A percentile compares a stretch with the other conserved stretches of the same genome.
Evolutionary conservation across 2,113 vertebrate species (phyloP).

Genomic region (Blennius ocellaris): DNA sequence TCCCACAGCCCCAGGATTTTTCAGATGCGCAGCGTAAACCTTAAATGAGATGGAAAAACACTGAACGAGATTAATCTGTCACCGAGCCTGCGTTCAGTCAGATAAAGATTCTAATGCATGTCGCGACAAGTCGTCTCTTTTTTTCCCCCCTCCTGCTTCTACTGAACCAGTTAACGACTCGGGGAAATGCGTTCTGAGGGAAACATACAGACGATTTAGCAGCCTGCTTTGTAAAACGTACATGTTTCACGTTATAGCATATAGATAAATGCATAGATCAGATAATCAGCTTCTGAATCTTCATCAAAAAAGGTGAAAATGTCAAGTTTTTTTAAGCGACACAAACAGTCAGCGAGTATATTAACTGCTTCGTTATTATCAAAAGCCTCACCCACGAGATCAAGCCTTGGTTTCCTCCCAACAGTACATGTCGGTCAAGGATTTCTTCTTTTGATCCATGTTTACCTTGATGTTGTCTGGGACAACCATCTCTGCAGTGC

Average conservation of each 20-base stretch:
- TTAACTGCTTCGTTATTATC: constrained; percentile 5
- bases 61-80: background rate
- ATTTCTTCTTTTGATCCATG: constrained; percentile 48
- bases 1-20: background rate
- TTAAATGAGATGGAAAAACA: background rate
- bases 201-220: background rate
- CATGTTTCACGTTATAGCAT: no score
- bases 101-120: background rate
- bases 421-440: constrained; percentile 50
- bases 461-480: constrained; percentile 60
- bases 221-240: background rate
- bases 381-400: constrained; percentile 19
- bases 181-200: background rate
- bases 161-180: background rate
- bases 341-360: no score
- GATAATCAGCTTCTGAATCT: no score
- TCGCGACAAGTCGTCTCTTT: background rate
- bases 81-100: background rate
- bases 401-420: constrained; percentile 36
- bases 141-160: background rate
- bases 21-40: background rate
- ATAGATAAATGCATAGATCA: no score
- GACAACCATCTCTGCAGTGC: constrained; percentile 17
- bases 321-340: no score
- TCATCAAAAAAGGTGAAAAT: no score